Percentiles rank a stretch among this genome's conserved stretches.
Conservation (phyloP, 2,113 vertebrate genomes). For the Dermatemys mawii region DNA sequence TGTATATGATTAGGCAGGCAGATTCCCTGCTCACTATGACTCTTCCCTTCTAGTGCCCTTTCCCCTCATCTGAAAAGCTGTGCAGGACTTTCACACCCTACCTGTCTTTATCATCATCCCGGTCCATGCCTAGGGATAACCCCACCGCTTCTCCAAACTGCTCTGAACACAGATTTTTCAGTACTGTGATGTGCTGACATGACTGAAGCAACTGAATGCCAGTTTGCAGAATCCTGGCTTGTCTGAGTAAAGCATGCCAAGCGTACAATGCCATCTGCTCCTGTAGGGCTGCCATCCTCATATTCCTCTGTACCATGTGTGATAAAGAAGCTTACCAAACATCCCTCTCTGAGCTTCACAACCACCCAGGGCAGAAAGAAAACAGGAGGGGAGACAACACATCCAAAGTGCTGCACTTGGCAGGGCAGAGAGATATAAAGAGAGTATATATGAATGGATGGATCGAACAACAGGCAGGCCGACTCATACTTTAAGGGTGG, state of each 20-base stretch:
- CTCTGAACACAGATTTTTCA: slow-evolving; percentile 1
- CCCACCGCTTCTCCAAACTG: background rate
- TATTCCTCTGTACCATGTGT: slow-evolving; percentile 68
- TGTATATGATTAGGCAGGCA: background rate
- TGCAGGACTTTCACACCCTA: background rate
- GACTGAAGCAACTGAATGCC: slow-evolving; percentile 74
- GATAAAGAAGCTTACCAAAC: slow-evolving; percentile 70
- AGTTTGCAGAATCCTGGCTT: slow-evolving; percentile 72
- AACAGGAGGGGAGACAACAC: slow-evolving; percentile 35
- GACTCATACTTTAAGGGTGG: background rate
- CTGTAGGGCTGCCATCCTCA: slow-evolving; percentile 76
- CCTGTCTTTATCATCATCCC: background rate
- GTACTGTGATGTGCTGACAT: slow-evolving; percentile 60
- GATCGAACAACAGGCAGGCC: background rate
- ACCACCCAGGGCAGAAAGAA: slow-evolving; percentile 68
- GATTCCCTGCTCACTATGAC: background rate
- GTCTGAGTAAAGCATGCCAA: slow-evolving; percentile 78
- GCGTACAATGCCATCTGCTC: slow-evolving; percentile 81
- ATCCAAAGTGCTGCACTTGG: slow-evolving; percentile 48
- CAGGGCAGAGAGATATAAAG: slow-evolving; percentile 4
- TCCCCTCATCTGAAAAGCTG: background rate
- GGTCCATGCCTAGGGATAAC: background rate
- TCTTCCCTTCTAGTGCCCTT: background rate
- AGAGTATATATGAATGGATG: slow-evolving; percentile 1
- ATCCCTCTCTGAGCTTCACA: slow-evolving; percentile 63